Evolutionary conservation across 2,113 vertebrate species (phyloP).

Genomic region (Synodontis membranacea): DNA sequence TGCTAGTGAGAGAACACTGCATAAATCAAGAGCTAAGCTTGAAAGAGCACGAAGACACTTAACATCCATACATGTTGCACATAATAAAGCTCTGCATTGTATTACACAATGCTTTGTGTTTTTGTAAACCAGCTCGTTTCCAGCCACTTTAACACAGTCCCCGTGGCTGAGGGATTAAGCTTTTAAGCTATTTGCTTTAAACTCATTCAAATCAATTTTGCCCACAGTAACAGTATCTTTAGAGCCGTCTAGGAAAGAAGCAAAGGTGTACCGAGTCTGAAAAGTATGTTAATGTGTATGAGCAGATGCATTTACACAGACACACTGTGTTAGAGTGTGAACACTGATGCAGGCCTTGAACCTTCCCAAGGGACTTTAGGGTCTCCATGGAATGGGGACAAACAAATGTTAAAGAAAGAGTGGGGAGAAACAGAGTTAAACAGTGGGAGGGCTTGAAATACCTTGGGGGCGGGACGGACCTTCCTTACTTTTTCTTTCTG

Average conservation of each 20-base stretch:
- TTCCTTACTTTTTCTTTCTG: constrained; percentile 85
- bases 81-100: neutral
- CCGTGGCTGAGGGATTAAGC: neutral
- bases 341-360: constrained; percentile 10
- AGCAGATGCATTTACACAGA: constrained; percentile 28
- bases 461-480: constrained; percentile 79
- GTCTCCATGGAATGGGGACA: constrained; percentile 23
- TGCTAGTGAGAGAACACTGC: neutral
- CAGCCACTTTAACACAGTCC: neutral
- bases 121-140: neutral
- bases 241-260: neutral
- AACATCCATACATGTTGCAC: neutral
- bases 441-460: constrained; percentile 73
- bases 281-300: constrained; percentile 18
- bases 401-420: constrained; percentile 26
- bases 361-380: constrained; percentile 23
- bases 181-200: neutral
- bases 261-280: constrained; percentile 37
- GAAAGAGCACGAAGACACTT: neutral
- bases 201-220: neutral
- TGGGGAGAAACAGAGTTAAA: constrained; percentile 33
- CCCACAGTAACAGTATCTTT: neutral
- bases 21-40: neutral
- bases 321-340: constrained; percentile 22
- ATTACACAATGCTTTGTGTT: neutral